phyloP scores from a whole-genome alignment of 2,113 vertebrate genomes.

The Hemibagrus wyckioides region DNA sequence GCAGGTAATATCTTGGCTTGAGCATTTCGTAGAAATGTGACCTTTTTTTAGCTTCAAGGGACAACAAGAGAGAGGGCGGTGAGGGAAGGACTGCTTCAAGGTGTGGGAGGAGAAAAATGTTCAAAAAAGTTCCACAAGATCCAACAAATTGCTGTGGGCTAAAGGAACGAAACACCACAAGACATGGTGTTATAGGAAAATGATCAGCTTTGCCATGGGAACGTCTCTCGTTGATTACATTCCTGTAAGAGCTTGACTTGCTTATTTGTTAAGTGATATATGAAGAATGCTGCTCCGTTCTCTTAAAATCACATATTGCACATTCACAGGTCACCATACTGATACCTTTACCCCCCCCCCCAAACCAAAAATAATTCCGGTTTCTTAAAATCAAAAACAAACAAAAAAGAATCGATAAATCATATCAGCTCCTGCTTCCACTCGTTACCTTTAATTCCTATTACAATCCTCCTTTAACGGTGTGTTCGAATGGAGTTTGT shows the following conservation, averaged over 20 bases:
- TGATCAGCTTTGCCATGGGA: not conserved
- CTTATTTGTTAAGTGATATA: not conserved
- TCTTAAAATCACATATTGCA: conserved; percentile 1
- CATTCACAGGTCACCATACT: not conserved
- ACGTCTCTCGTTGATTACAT: not conserved
- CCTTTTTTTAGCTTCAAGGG: not conserved
- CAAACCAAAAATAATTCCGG: not conserved
- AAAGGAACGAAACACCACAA: not conserved
- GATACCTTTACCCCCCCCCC: not conserved
- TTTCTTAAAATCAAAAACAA: not conserved
- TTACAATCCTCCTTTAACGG: not conserved
- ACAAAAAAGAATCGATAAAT: not conserved
- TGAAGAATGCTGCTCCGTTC: not conserved
- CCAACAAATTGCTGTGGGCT: not conserved
- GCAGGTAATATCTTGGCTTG: not conserved
- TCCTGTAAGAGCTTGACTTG: not conserved
- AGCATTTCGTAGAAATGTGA: not conserved
- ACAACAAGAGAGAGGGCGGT: not conserved
- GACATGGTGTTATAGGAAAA: not conserved
- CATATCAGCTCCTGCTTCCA: not conserved
- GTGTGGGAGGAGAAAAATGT: not conserved
- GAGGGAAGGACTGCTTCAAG: not conserved
- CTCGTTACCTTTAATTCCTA: not conserved
- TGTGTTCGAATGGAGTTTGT: not conserved
- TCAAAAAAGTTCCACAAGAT: not conserved